These are phyloP conservation scores for Sternarchorhynchus goeldii DNA, from an alignment of 2,797 vertebrate genomes.

Conservation along the genomic window DNA sequence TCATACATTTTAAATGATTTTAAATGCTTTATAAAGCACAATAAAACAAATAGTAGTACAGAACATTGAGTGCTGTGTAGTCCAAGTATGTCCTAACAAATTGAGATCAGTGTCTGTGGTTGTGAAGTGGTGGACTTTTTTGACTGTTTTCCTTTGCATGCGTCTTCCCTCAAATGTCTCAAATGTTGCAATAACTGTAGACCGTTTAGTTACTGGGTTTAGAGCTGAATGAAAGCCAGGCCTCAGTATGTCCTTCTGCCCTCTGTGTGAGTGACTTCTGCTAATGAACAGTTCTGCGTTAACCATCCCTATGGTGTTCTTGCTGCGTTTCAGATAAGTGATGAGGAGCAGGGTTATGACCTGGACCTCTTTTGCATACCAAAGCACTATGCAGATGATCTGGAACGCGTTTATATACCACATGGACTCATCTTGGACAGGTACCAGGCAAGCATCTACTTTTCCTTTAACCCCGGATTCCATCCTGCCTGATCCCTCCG, in stretches of 20 bases:
- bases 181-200: not conserved
- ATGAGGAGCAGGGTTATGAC: conserved; percentile 96
- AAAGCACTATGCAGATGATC: conserved; percentile 90
- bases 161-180: not conserved
- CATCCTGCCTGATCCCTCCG: not conserved
- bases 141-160: too few relatives aligned
- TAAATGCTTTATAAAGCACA: too few relatives aligned
- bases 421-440: conserved; percentile 98
- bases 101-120: too few relatives aligned
- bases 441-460: conserved; percentile 67
- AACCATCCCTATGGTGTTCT: not conserved
- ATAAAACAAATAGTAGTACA: too few relatives aligned
- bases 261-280: too few relatives aligned
- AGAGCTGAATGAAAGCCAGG: too few relatives aligned
- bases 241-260: not conserved
- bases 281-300: too few relatives aligned
- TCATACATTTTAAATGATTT: too few relatives aligned
- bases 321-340: conserved; percentile 85
- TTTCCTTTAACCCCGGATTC: not conserved
- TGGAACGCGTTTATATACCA: conserved; percentile 97
- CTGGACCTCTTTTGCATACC: conserved; percentile 98
- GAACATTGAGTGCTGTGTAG: too few relatives aligned
- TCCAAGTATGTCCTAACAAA: too few relatives aligned
- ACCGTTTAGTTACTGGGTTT: too few relatives aligned
- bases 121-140: too few relatives aligned